Evolutionary conservation across 2,797 vertebrate genomes (phyloP), one percentile per base, ranked within the genome.

Genomic region (Halcyon chelicuti): DNA sequence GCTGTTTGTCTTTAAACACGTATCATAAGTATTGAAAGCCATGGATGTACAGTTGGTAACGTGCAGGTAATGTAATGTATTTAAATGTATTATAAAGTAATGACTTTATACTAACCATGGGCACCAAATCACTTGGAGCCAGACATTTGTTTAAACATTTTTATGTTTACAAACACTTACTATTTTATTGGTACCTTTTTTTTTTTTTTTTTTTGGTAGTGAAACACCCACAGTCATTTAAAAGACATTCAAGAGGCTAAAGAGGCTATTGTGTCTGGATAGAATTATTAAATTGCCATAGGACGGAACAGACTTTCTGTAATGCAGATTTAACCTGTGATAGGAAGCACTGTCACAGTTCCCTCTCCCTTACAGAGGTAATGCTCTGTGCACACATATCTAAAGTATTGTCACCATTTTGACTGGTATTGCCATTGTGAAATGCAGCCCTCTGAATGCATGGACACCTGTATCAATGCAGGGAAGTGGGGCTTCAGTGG

Each of bases 51-150:
- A 19, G 67, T 75, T 73, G 76, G 15, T 83, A 95, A 89, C 31
- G 88, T 7, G 3, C 42, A 91, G 33, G 66, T 88, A 93, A 93
- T 22, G 39, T 22, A 85, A 92, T 76, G 39, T 87, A 89, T 88
- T 91, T 84, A 96, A 96, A 96, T 82, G 62, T 66, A 84, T 75
- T 91, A 89, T 95, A 92, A 70, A 23, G 52, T 72, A 94, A 52
- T 85, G 35, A 14, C 28, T 95, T 96, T 95, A 77, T 87, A n/a
- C 25, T 7, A 8, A 46, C 37, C 60, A 72, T 7, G 16, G 73
- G 58, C 77, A 91, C 71, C 77, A 96, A 92, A 70, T 76, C 55
- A 93, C 39, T 70, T 58, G 70, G 20, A 80, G 46, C 17, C 67
- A 93, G 60, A 66, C 92, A 86, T 82, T 62, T 87, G 33, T 90